Base-by-base conservation (phyloP, 2,797 vertebrate species). In the Loris lydekkerianus region DNA sequence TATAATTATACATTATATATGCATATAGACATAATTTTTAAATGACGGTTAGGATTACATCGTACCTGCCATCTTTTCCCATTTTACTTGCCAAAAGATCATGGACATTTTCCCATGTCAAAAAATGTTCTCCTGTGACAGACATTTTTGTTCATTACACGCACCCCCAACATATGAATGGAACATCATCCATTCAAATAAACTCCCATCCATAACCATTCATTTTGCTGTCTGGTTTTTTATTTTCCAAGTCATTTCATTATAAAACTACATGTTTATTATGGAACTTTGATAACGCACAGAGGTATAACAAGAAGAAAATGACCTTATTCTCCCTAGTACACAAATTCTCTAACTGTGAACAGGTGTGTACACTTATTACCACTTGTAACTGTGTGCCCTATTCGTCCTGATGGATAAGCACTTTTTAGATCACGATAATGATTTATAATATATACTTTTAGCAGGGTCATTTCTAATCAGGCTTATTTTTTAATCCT, bases 361-460 rank as follows among this genome's bases (percentile, higher is more conserved):
- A 53, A 53, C 49, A 46, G 7, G 13, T 7, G 10, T 6, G 34
- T n/a, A 17, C 10, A 34, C 25, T 46, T 4, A 31, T 1, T 3
- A 31, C 17, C 4, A 4, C 0, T 2, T 3, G 8, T 77, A 81
- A 65, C n/a, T 23, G 0, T 0, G 1, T 58, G n/a, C 20, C 34
- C 6, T 5, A 0, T 31, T 17, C 49, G 23, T 17, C 5, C 31
- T 29, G 21, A 34, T 9, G 40, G 31, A 6, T 43, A 17, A 10
- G 40, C 14, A 27, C 25, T 61, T 69, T 58, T 70, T 65, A 73
- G n/a, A 2, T 34, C 4, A 0, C 65, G 14, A 25, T 8, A 3
- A 70, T 58, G 27, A 65, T 37, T 76, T 61, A 2, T 14, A 40
- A 40, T 5, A 70, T 7, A n/a, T 25, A 13, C 1, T 75, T n/a